Conservation (phyloP, 2,113 vertebrate genomes). For the Mionectes macconnelli region DNA sequence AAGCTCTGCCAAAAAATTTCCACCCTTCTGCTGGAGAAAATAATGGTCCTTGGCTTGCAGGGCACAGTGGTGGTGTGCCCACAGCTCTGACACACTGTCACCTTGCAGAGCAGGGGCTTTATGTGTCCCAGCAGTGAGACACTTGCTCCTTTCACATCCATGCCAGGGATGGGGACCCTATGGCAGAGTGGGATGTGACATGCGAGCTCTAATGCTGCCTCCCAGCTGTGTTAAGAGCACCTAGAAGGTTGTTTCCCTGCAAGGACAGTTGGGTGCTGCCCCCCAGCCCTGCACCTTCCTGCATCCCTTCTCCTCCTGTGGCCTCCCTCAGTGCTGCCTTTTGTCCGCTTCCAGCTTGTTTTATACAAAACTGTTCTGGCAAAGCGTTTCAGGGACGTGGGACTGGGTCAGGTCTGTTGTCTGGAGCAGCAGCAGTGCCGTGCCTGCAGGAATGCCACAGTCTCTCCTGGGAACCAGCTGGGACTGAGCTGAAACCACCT, state of each 20-base stretch:
- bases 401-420: background rate
- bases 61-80: background rate
- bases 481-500: background rate
- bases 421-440: accelerated
- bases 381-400: accelerated
- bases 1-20: background rate
- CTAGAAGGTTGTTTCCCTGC: background rate
- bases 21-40: background rate
- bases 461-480: background rate
- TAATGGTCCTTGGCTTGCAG: background rate
- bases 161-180: background rate
- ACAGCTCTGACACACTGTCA: background rate
- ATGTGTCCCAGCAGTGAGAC: background rate
- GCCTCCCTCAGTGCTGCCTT: background rate
- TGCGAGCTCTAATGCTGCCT: background rate
- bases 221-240: background rate
- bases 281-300: background rate
- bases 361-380: accelerated
- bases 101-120: background rate
- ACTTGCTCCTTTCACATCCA: accelerated
- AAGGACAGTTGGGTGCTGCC: background rate
- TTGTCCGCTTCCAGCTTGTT: background rate
- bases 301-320: background rate
- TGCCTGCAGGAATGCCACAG: background rate
- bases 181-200: background rate